Evolutionary conservation across 2,113 vertebrate genomes (phyloP), one percentile per base, ranked within the genome.

Genomic region (Gasterosteus aculeatus): DNA sequence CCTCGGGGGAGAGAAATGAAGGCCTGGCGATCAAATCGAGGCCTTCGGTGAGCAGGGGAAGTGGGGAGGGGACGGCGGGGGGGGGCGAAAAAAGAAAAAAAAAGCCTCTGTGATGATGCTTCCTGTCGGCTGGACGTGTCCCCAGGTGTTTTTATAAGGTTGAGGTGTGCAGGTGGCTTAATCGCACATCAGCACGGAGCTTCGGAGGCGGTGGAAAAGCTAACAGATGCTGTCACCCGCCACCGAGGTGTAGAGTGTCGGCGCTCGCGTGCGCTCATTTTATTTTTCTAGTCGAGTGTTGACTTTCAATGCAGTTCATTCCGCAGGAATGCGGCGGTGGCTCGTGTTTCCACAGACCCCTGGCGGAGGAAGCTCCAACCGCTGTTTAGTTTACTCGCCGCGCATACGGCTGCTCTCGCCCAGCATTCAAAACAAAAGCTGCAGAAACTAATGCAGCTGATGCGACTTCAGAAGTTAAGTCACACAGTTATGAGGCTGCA

Each of bases 21-120:
- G 85, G 72, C 68, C 80, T 87, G 69, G 82, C 89, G 80, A 91
- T 89, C 84, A 82, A 87, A 91, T 88, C 87, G 84, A 79, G 77
- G 82, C 74, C 74, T 76, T 85, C n/a, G 7, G 63, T 57, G 72
- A 78, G 60, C 44, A 47, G 71, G 26, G 68, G 63, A 79, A 79
- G 64, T 69, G 46, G 46, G 19, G 31, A 6, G 3, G 42, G 42
- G 42, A 4, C n/a, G n/a, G 42, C 11, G 42, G 10, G 49, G 47
- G 35, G 68, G 64, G 67, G 72, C 66, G 41, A 81, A 75, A 76
- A 29, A 46, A 31, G 41, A 57, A 69, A 67, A 60, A 49, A 59
- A 33, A 41, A 39, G 26, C 38, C 14, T 31, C 18, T n/a, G 19
- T 5, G 0, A 59, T 54, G 63, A 84, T 71, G 68, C 69, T 70